Percentiles rank a stretch among this genome's conserved stretches.
phyloP scores from a whole-genome alignment of 2,113 vertebrate species.

The Mustelus asterias region DNA sequence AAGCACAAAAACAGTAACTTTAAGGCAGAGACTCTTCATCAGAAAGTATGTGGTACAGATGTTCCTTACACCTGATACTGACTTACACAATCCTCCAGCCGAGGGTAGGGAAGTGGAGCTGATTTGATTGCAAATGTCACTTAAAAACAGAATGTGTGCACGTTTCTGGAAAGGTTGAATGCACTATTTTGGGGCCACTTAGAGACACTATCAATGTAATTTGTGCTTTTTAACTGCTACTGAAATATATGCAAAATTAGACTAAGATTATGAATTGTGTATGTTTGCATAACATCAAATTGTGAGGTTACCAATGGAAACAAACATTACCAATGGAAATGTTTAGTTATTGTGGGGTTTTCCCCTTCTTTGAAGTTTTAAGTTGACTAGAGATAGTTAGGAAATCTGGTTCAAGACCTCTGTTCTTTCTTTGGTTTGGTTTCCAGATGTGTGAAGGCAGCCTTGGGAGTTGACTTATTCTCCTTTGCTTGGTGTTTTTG shows the following conservation, averaged over 20 bases:
- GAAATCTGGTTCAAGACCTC: not conserved
- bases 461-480: not conserved
- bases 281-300: not conserved
- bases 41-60: not conserved
- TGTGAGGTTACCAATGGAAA: not conserved
- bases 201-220: not conserved
- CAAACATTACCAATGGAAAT: not conserved
- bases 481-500: not conserved
- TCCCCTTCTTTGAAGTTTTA: not conserved
- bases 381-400: not conserved
- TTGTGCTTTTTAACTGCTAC: not conserved
- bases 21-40: not conserved
- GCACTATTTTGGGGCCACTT: not conserved
- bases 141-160: not conserved
- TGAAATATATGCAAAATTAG: not conserved
- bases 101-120: not conserved
- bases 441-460: not conserved
- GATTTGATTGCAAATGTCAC: not conserved
- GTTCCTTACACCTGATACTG: not conserved
- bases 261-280: not conserved
- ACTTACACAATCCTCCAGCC: not conserved
- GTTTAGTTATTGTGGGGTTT: not conserved
- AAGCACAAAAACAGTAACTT: not conserved
- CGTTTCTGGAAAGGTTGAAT: not conserved
- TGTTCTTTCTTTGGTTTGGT: not conserved